Evolutionary conservation across 2,888 invertebrate genomes (phyloP).

Genomic region (Actias luna): DNA sequence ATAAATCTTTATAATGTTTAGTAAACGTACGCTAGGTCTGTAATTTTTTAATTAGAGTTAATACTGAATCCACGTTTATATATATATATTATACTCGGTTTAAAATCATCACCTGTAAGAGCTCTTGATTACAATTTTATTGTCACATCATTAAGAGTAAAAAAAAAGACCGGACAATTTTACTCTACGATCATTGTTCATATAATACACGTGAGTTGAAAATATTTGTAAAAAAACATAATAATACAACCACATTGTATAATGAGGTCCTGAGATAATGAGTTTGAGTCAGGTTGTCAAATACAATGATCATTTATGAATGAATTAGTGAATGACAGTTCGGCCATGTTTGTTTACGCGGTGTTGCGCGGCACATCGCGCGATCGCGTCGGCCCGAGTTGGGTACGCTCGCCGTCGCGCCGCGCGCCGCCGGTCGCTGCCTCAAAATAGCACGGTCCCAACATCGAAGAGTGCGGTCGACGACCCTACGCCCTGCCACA

Average conservation of each 20-base stretch:
- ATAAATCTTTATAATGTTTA: not conserved
- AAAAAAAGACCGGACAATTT: not conserved
- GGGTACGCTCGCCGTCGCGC: slow-evolving; percentile 63
- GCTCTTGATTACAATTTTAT: not conserved
- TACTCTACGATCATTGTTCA: not conserved
- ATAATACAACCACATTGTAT: slow-evolving; percentile 31
- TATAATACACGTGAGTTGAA: slow-evolving; percentile 17
- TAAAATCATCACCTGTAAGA: not conserved
- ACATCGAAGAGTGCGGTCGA: slow-evolving; percentile 72
- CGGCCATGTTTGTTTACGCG: slow-evolving; percentile 79
- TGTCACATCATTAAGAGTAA: not conserved
- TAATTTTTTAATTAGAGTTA: not conserved
- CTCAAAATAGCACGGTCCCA: slow-evolving; percentile 78
- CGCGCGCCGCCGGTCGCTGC: slow-evolving; percentile 59
- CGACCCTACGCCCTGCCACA: slow-evolving; percentile 73
- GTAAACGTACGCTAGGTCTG: not conserved
- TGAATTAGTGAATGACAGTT: slow-evolving; percentile 80
- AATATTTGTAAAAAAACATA: slow-evolving; percentile 23
- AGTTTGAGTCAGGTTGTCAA: slow-evolving; percentile 65
- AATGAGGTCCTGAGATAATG: slow-evolving; percentile 45
- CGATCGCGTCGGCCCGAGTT: slow-evolving; percentile 56
- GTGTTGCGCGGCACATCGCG: slow-evolving; percentile 58
- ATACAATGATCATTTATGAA: slow-evolving; percentile 75
- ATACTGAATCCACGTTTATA: not conserved
- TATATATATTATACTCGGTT: not conserved